Evolutionary conservation across 37 sponge, comb jelly and placozoan species (phyloP), one percentile per base, ranked within the genome.

Genomic region (Halisarca cf. caerulea): DNA sequence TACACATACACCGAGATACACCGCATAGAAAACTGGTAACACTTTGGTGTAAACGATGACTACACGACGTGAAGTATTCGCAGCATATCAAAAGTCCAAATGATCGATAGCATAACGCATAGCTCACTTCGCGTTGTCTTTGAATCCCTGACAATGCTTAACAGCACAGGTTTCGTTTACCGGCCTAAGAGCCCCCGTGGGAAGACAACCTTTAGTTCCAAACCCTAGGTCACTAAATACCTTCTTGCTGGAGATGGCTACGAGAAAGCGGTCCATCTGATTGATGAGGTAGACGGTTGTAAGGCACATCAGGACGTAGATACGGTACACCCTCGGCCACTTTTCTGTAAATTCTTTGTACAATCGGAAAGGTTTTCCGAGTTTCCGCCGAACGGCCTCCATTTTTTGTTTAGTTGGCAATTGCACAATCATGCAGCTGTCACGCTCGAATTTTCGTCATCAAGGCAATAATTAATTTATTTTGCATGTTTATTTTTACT

Each of bases 181-280:
- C 15, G 20, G 25, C 37, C 34, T 24, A 18, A 28, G 24, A 55
- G 38, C 30, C 39, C n/a, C 28, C 36, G 27, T 70, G 33, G 80
- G 62, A 18, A 59, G 66, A 62, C 92, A 92, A 35, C 51, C 59
- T 40, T 47, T 24, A 7, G 33, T 21, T 0, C 91, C 95, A 30
- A 85, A 91, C 0, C 81, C 59, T 30, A 94, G 81, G 45, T 85
- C 91, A 30, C 64, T 68, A 14, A 84, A 80, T 2, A 91, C 20
- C 9, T 30, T 25, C 66, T 72, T 64, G 28, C 80, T 45, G 0
- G 84, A 47, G 11, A 91, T 72, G 17, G 86, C 91, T 30, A 94
- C 68, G 23, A 89, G 82, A 58, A 86, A 94, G 17, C 95, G 86
- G 60, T 91, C 91, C 59, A 84, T 75, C 75, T 91, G 91, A 51